A percentile compares a stretch with the other conserved stretches of the same genome.
phyloP scores from a whole-genome alignment of 2,113 vertebrate species.

The Laterallus jamaicensis region DNA sequence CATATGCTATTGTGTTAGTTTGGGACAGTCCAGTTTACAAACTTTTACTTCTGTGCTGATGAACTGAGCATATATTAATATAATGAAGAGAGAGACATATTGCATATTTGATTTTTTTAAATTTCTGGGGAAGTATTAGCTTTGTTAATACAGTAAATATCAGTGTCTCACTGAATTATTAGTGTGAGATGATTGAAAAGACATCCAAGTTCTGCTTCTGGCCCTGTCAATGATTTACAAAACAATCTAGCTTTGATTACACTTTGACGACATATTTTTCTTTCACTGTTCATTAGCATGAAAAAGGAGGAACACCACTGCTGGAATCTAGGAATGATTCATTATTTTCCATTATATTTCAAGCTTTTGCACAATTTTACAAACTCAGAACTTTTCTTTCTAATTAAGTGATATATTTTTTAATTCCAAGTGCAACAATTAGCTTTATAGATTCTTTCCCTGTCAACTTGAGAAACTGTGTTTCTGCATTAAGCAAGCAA shows the following conservation, averaged over 20 bases:
- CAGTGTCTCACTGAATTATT: background rate
- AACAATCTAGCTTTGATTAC: background rate
- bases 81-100: background rate
- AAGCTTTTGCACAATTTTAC: background rate
- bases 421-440: background rate
- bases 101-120: background rate
- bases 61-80: background rate
- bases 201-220: background rate
- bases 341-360: background rate
- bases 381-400: background rate
- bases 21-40: background rate
- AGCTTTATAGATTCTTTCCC: background rate
- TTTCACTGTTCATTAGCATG: background rate
- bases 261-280: background rate
- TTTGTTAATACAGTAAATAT: background rate
- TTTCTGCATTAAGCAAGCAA: slow-evolving; percentile 1
- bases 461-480: background rate
- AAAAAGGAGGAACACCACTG: background rate
- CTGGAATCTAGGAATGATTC: background rate
- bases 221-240: background rate
- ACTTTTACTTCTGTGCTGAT: background rate
- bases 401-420: background rate
- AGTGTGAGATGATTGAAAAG: background rate
- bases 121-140: background rate
- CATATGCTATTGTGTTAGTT: background rate